Evolutionary conservation across 1,140 invertebrate genomes (phyloP), one percentile per base, ranked within the genome.

Genomic region (Caenorhabditis brenneri): DNA sequence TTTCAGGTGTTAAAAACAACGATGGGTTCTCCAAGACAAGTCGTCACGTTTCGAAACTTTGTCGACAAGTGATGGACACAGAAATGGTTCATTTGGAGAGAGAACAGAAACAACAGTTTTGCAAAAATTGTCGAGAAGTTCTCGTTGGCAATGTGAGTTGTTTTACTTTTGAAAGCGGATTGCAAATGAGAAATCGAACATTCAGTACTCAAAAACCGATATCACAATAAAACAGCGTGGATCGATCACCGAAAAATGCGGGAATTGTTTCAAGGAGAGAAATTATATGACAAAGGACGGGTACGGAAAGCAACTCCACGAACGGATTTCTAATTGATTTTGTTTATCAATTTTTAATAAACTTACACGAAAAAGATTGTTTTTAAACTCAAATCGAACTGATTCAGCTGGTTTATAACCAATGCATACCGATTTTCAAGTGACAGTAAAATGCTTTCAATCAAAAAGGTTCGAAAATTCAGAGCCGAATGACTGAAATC

Each of bases 111-210:
- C 69, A 80, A 31, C 60, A 48, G 16, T 85, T 85, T 22, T 85
- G 84, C 42, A 85, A 85, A 74, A 85, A 74, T n/a, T 85, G 84
- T 33, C 84, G 69, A 48, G 55, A 85, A 31, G 84, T 85, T 46
- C 48, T 85, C 27, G 31, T 79, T 9, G 80, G 48, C n/a, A 85
- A 82, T 82, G 84, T 85, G n/a, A 82, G 80, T 48, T 33, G 7
- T 22, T 53, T 36, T 80, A 36, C 4, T 15, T 78, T 22, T 15
- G 2, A 6, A 51, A 31, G 27, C 19, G 15, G 9, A 12, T 24
- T 19, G 16, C 51, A 55, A 29, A 39, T 22, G 15, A 78, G 58
- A n/a, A 22, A 55, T 5, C 19, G 24, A 19, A 80, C 24, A 78
- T 51, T 83, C 48, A 74, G 51, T 53, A 80, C 12, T n/a, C 27